Conservation (phyloP, 1,140 invertebrate genomes). For the Drosophila arizonae region DNA sequence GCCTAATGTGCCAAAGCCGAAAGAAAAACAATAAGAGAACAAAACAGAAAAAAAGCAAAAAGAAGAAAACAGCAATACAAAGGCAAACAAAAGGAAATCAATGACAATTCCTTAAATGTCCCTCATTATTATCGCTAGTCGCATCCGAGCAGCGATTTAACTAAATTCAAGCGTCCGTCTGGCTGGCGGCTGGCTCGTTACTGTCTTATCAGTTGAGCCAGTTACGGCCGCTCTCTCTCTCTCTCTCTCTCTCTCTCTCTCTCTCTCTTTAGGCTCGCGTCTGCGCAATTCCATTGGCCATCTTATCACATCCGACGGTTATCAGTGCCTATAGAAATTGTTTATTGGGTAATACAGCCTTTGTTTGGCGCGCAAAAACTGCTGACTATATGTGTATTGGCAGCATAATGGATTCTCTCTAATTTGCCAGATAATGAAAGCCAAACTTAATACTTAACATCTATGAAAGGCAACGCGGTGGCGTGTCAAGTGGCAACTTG, state of each 20-base stretch:
- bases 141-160: constrained; percentile 61
- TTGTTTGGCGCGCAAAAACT: constrained; percentile 52
- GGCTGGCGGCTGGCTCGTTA: constrained; percentile 3
- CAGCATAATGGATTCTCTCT: constrained; percentile 50
- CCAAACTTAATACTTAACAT: constrained; percentile 4
- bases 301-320: constrained; percentile 57
- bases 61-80: constrained; percentile 50
- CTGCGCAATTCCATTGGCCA: constrained; percentile 29
- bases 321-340: constrained; percentile 57
- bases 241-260: background rate
- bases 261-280: constrained; percentile 56
- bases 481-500: constrained; percentile 38
- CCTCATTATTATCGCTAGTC: constrained; percentile 46
- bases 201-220: constrained; percentile 67
- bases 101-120: constrained; percentile 75
- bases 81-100: constrained; percentile 69
- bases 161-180: constrained; percentile 46
- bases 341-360: constrained; percentile 47
- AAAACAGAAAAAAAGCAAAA: constrained; percentile 16
- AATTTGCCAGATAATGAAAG: constrained; percentile 57
- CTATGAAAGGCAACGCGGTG: background rate
- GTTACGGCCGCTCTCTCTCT: constrained; percentile 5
- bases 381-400: constrained; percentile 44
- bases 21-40: constrained; percentile 23
- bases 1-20: constrained; percentile 65